Conservation (phyloP, 2,797 vertebrate species). For the Masticophis lateralis region DNA sequence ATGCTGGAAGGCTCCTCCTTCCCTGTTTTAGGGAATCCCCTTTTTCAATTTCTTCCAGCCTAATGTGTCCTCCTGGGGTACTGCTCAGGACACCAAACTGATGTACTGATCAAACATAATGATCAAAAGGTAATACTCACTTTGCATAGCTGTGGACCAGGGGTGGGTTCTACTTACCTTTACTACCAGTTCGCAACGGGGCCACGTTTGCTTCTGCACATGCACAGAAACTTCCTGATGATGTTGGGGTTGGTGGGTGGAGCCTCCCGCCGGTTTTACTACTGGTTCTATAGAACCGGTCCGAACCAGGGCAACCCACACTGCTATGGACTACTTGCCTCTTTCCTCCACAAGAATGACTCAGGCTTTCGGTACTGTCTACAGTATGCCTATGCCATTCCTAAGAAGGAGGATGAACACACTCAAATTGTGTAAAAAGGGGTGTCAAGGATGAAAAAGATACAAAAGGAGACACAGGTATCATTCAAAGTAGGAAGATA, state of each 20-base stretch:
- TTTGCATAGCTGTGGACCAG: background rate
- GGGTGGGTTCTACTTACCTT: no score
- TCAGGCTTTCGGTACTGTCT: background rate
- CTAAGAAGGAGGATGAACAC: background rate
- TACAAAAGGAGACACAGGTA: background rate
- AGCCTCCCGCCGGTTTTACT: no score
- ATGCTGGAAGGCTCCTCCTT: background rate
- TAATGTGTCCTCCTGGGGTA: no score
- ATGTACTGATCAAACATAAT: background rate
- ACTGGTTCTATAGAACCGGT: no score
- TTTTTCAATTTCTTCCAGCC: background rate
- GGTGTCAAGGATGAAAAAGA: background rate
- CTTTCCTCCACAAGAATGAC: background rate
- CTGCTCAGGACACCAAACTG: background rate
- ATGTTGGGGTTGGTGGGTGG: no score
- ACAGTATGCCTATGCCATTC: background rate
- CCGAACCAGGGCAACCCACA: no score
- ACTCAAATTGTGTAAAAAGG: background rate
- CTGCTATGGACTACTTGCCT: no score
- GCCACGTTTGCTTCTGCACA: no score
- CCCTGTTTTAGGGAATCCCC: no score
- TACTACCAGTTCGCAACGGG: no score
- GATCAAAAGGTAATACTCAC: background rate
- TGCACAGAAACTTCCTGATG: no score
- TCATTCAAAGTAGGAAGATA: background rate